Base-by-base conservation (phyloP, 2,113 vertebrate genomes). In the Daubentonia madagascariensis region DNA sequence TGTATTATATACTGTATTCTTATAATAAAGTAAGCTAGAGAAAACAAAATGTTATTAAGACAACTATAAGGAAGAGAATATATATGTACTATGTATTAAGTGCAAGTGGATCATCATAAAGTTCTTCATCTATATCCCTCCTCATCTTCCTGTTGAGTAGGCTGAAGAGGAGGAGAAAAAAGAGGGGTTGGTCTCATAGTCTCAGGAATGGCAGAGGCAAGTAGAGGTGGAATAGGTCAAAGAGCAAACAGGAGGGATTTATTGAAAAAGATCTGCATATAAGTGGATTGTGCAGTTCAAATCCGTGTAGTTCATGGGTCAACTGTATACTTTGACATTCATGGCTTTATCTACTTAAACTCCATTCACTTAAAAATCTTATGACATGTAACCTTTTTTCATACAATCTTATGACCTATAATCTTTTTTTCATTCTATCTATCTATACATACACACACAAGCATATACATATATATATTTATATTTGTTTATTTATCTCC, bases 341-440 rank as follows among this genome's bases (percentile, higher is more conserved):
- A 78, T 37, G 5, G 37, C 43, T 96, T 90, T 79, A 96, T 22
- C 22, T 73, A 76, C n/a, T 91, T 89, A 91, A 96, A 54, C 43
- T 92, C 9, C 13, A 87, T 83, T 79, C 40, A 85, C 25, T 75
- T 92, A 84, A 11, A 97, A 91, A 76, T 92, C 20, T 35, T 85
- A 75, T 30, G 65, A 25, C 11, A 52, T 54, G 17, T 11, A 86
- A 78, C 5, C 17, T 63, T 9, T 92, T 96, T 89, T 94, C 37
- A 45, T 75, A 76, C 1, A 28, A 61, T 28, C 1, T 61, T 25
- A 28, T 28, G 25, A 61, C 25, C 59, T 63, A 63, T 22, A 63
- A 28, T 30, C 11, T 63, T 63, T 63, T 30, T 30, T 63, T n/a
- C n/a, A n/a, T n/a, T n/a, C n/a, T n/a, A n/a, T n/a, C n/a, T n/a